A percentile compares a stretch with the other conserved stretches of the same genome.
phyloP scores from a whole-genome alignment of 2,797 vertebrate genomes.

The Adelosebastes latens region DNA sequence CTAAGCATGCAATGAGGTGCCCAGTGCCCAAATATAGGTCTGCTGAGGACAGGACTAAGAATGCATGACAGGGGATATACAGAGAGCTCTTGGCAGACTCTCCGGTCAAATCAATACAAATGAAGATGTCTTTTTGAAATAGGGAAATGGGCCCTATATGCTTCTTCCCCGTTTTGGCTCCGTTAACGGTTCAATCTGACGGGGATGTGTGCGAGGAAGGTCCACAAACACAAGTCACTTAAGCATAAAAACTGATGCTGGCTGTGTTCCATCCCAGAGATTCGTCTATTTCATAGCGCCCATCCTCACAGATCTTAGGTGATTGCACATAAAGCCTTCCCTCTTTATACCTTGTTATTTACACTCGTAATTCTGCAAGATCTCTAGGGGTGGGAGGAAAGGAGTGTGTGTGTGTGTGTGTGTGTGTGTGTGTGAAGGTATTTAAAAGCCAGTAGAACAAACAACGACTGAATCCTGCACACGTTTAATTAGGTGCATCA shows the following conservation, averaged over 20 bases:
- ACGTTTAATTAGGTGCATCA: conserved; percentile 60
- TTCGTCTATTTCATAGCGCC: conserved; percentile 9
- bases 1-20: conserved; percentile 13
- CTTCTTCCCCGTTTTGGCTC: conserved; percentile 39
- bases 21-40: conserved; percentile 14
- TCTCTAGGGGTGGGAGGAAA: not conserved
- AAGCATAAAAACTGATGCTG: conserved; percentile 41
- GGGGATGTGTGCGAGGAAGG: conserved; percentile 25
- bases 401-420: not conserved
- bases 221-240: conserved; percentile 51
- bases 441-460: conserved; percentile 44
- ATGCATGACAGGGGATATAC: conserved; percentile 28
- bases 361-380: conserved; percentile 43
- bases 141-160: conserved; percentile 21
- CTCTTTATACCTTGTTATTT: conserved; percentile 54
- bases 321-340: conserved; percentile 56
- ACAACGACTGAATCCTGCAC: conserved; percentile 22
- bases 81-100: conserved; percentile 34
- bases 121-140: conserved; percentile 68
- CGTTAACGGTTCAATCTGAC: conserved; percentile 45
- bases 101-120: conserved; percentile 66
- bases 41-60: conserved; percentile 34
- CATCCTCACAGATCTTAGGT: conserved; percentile 16
- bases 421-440: conserved; percentile 1
- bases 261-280: conserved; percentile 13